phyloP scores from a whole-genome alignment of 2,888 invertebrate species.

The Agrochola macilenta region DNA sequence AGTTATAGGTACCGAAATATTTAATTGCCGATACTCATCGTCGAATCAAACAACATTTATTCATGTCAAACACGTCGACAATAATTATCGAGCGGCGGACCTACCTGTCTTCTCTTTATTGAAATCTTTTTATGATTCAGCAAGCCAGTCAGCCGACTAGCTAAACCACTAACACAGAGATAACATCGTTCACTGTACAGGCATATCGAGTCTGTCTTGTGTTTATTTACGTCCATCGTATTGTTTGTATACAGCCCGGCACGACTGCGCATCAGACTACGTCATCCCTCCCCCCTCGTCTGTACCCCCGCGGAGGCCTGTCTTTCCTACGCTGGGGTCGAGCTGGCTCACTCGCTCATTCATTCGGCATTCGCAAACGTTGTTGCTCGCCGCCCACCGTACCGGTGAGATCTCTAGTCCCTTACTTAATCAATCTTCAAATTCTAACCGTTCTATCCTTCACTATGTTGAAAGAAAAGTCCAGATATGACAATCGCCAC shows the following conservation, averaged over 20 bases:
- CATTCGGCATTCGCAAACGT: slow-evolving; percentile 89
- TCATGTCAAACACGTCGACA: slow-evolving; percentile 4
- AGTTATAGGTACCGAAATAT: background rate
- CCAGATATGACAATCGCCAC: slow-evolving; percentile 83
- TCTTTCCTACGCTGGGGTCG: slow-evolving; percentile 86
- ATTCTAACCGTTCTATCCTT: slow-evolving; percentile 64
- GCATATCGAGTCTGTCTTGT: slow-evolving; percentile 83
- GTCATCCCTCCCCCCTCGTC: slow-evolving; percentile 83
- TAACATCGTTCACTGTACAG: slow-evolving; percentile 82
- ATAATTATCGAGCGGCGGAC: slow-evolving; percentile 20
- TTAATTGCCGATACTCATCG: slow-evolving; percentile 10
- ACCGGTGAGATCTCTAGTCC: slow-evolving; percentile 80
- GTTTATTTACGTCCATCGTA: slow-evolving; percentile 91
- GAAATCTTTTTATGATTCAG: slow-evolving; percentile 58
- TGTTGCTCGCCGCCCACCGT: slow-evolving; percentile 81
- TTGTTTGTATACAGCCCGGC: slow-evolving; percentile 91
- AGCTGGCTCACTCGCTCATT: slow-evolving; percentile 87
- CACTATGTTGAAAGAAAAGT: slow-evolving; percentile 88
- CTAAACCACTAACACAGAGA: slow-evolving; percentile 84
- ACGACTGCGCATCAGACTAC: slow-evolving; percentile 89
- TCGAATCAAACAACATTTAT: slow-evolving; percentile 17
- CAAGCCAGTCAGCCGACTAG: slow-evolving; percentile 72
- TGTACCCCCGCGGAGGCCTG: slow-evolving; percentile 82
- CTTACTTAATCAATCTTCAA: slow-evolving; percentile 72
- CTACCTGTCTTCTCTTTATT: slow-evolving; percentile 46